Conservation (phyloP, 2,797 vertebrate genomes). For the Hippopotamyrus pictus region DNA sequence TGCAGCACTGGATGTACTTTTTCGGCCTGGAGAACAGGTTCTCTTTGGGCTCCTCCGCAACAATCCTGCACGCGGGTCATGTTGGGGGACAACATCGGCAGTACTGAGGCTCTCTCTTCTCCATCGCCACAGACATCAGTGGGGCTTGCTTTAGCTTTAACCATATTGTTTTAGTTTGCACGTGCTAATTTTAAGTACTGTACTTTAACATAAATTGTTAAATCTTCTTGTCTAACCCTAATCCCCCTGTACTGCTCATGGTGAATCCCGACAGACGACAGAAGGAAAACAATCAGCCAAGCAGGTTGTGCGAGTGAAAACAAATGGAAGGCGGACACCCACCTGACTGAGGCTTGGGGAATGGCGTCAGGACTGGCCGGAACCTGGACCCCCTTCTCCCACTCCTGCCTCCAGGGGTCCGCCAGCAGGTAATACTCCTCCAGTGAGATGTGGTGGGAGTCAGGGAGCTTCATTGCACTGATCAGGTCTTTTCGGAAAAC, state of each 20-base stretch:
- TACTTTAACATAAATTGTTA: neutral
- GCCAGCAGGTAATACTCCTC: slow-evolving; percentile 90
- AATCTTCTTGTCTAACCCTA: neutral
- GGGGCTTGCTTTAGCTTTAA: neutral
- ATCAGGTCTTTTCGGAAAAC: slow-evolving; percentile 99
- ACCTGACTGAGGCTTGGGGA: slow-evolving; percentile 87
- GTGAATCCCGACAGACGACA: neutral
- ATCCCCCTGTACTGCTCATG: neutral
- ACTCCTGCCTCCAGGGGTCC: slow-evolving; percentile 95
- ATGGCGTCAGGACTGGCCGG: slow-evolving; percentile 84
- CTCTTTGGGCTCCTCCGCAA: slow-evolving; percentile 76
- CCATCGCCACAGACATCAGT: neutral
- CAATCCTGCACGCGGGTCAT: slow-evolving; percentile 55
- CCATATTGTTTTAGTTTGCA: neutral
- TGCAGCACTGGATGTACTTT: slow-evolving; percentile 82
- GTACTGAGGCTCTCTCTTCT: neutral
- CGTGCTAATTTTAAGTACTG: neutral
- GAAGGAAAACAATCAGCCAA: neutral
- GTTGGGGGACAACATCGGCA: neutral
- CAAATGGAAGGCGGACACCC: slow-evolving; percentile 6
- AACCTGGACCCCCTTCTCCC: slow-evolving; percentile 98
- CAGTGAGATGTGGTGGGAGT: slow-evolving; percentile 83
- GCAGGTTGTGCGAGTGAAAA: neutral
- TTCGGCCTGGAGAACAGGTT: slow-evolving; percentile 77
- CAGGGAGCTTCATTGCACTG: slow-evolving; percentile 97